Conservation (phyloP, 2,797 vertebrate genomes). For the Dermochelys coriacea region DNA sequence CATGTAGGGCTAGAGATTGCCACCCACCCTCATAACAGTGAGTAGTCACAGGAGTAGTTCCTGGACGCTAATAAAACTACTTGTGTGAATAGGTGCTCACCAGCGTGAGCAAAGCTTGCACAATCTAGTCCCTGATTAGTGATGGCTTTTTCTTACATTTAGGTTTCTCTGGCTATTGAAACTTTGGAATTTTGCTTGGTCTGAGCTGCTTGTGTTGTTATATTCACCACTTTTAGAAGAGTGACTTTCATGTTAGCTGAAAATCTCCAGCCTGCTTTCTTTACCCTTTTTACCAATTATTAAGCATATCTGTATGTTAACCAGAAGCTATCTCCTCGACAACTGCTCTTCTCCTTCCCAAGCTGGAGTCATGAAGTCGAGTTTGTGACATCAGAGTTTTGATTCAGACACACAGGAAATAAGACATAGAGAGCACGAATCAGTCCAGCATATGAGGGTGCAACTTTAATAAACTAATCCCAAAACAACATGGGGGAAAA, state of each 20-base stretch:
- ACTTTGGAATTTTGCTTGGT: conserved; percentile 46
- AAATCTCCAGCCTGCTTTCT: conserved; percentile 71
- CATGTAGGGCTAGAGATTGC: fast-evolving
- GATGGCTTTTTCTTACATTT: conserved; percentile 10
- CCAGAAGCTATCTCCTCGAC: conserved; percentile 64
- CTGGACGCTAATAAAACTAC: background rate
- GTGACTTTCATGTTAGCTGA: conserved; percentile 63
- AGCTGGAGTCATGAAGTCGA: conserved; percentile 48
- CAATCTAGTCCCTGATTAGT: conserved; percentile 2
- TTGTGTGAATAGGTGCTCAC: background rate
- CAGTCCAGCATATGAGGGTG: conserved; percentile 17
- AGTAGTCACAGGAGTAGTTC: background rate
- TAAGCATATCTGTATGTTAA: conserved; percentile 73
- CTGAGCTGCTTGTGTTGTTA: conserved; percentile 56
- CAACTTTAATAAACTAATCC: background rate
- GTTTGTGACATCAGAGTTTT: conserved; percentile 45
- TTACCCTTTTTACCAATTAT: conserved; percentile 77
- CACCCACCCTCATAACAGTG: background rate
- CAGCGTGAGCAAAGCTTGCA: background rate
- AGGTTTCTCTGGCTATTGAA: conserved; percentile 37
- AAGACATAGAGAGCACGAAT: background rate
- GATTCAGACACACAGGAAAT: conserved; percentile 51
- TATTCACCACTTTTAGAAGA: conserved; percentile 52
- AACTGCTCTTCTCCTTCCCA: conserved; percentile 44
- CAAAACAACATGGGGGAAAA: background rate